Base-by-base conservation (phyloP, 2,113 vertebrate species). In the Pseudopipra pipra region DNA sequence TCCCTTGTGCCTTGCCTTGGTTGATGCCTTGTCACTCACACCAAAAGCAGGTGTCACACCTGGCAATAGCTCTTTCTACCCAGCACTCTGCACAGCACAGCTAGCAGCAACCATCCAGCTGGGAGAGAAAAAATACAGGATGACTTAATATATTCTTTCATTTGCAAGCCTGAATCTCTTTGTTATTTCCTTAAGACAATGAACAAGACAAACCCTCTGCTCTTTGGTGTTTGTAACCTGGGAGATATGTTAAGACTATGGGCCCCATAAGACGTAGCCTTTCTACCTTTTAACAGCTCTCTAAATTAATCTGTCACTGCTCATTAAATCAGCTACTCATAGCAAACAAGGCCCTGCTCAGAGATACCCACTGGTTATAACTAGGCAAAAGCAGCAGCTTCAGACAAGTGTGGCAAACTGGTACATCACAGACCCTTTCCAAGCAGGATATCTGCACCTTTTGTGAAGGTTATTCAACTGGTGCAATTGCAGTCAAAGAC, bases 401-500 rank as follows among this genome's bases (percentile, higher is more conserved):
- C 19, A 35, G 25, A 30, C 19, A 54, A 63, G 24, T 5, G 6
- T 12, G 31, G 25, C 62, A 62, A 18, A 58, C 27, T 19, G 11
- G 20, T 58, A 39, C 2, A 5, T 31, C 31, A 13, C 46, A 76
- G 33, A 39, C 14, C 35, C 9, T 62, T 62, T 90, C 28, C 25
- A 16, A 31, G 25, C 10, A n/a, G 33, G 23, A 12, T 19, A 59
- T 16, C 17, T 4, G 0, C 33, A 41, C 0, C 0, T 73, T 74
- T 81, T 27, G 8, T 37, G 35, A 39, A 52, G 24, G 10, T 62
- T 52, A 23, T 77, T 82, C 66, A 49, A 18, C 12, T 9, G 54
- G 3, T 5, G 0, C 11, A 27, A 19, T 28, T 59, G n/a, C 13
- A 85, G 31, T 4, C 35, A n/a, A 68, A 76, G 37, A 14, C 10